Evolutionary conservation across 1,140 invertebrate genomes (phyloP), one percentile per base, ranked within the genome.

Genomic region (Grapholita molesta): DNA sequence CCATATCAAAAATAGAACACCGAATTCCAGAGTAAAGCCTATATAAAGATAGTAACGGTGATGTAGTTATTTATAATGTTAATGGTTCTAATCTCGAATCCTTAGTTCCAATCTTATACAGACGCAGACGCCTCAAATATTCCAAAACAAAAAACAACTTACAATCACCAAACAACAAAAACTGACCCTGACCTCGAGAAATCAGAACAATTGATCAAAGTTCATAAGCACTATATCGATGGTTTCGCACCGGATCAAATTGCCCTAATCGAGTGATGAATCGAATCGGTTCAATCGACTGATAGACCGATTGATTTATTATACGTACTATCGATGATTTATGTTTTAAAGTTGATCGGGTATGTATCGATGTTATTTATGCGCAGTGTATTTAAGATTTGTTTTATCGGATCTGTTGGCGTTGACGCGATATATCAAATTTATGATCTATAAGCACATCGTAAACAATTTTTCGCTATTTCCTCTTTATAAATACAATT

Each of bases 201-300:
- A 61, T 61, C 55, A 28, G 55, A 61, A 79, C 73, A 80, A 80
- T 74, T 69, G 70, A 70, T 75, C 80, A 82, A 81, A 80, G 84
- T 82, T 86, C 77, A 84, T 86, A 82, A 76, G 68, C 69, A 67
- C 57, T 68, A 75, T 74, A 73, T 70, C 75, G 83, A 83, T 81
- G 81, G 83, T 85, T 82, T 85, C 76, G 80, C 83, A 68, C 79
- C 82, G 79, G 77, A 79, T 84, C 78, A 77, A 81, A 79, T 82
- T 74, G 71, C 64, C 67, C 70, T 78, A 76, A 82, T 80, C 79
- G 78, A 81, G 75, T 77, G 83, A 85, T 83, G 78, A 79, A 88
- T 86, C 84, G 85, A 84, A 80, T 78, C 70, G 75, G 76, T 81
- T 79, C 79, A 78, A 76, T 79, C 78, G 77, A 77, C 75, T 78